Evolutionary conservation across 2,113 vertebrate species (phyloP).

Genomic region (Ceuthmochares aereus): DNA sequence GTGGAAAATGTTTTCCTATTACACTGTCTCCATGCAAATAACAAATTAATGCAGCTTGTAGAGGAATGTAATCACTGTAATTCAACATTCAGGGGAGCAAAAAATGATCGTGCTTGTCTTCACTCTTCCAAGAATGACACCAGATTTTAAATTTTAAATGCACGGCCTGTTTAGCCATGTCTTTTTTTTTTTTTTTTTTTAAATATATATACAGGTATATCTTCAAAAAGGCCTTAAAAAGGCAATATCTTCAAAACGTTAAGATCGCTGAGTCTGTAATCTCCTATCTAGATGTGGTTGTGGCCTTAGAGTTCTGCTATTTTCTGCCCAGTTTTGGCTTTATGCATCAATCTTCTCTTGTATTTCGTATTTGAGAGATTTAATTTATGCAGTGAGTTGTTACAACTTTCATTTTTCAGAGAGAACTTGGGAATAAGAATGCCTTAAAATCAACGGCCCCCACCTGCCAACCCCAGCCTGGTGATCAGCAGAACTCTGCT

Average conservation of each 20-base stretch:
- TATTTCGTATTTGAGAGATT: not conserved
- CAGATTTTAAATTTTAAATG: slow-evolving; percentile 58
- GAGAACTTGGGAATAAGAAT: not conserved
- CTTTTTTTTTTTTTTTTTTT: no score
- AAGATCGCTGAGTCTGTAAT: not conserved
- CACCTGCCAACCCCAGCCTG: not conserved
- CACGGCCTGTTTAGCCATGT: slow-evolving; percentile 26
- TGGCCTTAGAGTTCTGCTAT: not conserved
- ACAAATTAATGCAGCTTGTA: slow-evolving; percentile 69
- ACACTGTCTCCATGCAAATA: slow-evolving; percentile 61
- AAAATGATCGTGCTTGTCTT: slow-evolving; percentile 59
- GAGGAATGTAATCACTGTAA: slow-evolving; percentile 66
- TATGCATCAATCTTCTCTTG: not conserved
- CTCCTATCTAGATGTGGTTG: not conserved
- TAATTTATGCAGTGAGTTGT: slow-evolving; percentile 36
- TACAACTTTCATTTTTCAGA: slow-evolving; percentile 6
- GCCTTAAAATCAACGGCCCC: not conserved
- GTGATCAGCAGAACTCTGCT: not conserved
- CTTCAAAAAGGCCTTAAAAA: no score
- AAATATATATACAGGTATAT: slow-evolving; percentile 41
- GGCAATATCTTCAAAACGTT: not conserved
- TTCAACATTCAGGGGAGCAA: slow-evolving; percentile 70
- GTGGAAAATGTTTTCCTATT: slow-evolving; percentile 69
- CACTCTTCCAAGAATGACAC: slow-evolving; percentile 56
- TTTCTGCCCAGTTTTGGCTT: not conserved